Percentiles rank a stretch among this genome's conserved stretches.
Evolutionary conservation across 1,140 invertebrate genomes (phyloP).

Genomic region (Scaptomyza hsui): DNA sequence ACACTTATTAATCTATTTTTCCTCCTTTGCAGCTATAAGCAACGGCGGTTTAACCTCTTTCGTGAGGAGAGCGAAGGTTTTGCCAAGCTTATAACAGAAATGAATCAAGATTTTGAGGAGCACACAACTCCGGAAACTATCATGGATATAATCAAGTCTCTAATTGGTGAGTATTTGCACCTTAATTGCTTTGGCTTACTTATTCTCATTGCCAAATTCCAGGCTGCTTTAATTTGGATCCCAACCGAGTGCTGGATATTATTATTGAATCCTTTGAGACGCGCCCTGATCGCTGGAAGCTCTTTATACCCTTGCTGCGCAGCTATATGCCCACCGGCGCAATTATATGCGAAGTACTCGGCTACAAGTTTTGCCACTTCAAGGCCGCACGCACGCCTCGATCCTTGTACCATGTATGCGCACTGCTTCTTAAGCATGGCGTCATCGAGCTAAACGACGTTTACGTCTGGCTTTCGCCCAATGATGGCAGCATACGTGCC

Average conservation of each 20-base stretch:
- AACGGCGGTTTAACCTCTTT: conserved; percentile 99
- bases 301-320: conserved; percentile 93
- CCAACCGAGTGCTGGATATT: conserved; percentile 98
- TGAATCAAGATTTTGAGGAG: conserved; percentile 93
- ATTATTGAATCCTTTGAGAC: conserved; percentile 98
- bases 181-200: not conserved
- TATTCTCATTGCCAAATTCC: conserved; percentile 48
- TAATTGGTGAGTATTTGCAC: conserved; percentile 89
- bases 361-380: conserved; percentile 95
- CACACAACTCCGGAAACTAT: conserved; percentile 86
- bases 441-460: conserved; percentile 95
- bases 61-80: conserved; percentile 99
- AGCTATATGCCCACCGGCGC: conserved; percentile 93
- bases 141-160: conserved; percentile 94
- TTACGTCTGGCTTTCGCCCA: conserved; percentile 95
- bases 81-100: conserved; percentile 98
- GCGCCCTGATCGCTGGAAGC: conserved; percentile 88
- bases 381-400: conserved; percentile 90
- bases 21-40: conserved; percentile 93
- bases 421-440: conserved; percentile 93
- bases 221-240: conserved; percentile 99
- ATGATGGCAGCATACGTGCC: conserved; percentile 92
- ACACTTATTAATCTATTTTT: too few species aligned
- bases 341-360: conserved; percentile 96
- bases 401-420: conserved; percentile 94